Base-by-base conservation (phyloP, 1,140 invertebrate species). In the Bombus confusus region DNA sequence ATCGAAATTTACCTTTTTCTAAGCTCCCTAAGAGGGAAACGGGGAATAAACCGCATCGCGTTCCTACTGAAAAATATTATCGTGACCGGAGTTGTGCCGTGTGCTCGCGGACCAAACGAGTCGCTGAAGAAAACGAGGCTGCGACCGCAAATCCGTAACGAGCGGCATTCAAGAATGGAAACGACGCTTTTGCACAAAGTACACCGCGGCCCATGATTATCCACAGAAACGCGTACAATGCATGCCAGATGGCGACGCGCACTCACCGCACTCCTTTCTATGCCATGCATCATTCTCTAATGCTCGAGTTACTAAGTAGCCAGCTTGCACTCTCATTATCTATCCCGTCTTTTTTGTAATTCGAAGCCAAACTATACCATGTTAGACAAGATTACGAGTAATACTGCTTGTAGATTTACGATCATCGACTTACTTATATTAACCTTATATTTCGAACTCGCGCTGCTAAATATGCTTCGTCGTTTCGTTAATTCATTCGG, bases 311-410 rank as follows among this genome's bases (percentile, higher is more conserved):
- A 79, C 83, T 39, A 66, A 80, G 77, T 73, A 80, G 57, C 28
- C 78, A 85, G 52, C 69, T 68, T 85, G 83, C 15, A 69, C 59
- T 62, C 39, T 77, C 73, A 52, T 86, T 86, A 82, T 76, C 84
- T 59, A 66, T 64, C n/a, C n/a, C 1, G 10, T 5, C 28, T 10
- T 83, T 76, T 78, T 78, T 37, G 66, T n/a, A 84, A 79, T 34
- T n/a, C 13, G 25, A 57, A 28, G 57, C 5, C 15, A n/a, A n/a
- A 39, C 2, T n/a, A 10, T 37, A 15, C 28, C 0, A n/a, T 1
- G 25, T 64, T 34, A 64, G 76, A 47, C 10, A 6, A 5, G 68
- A 66, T 85, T 62, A 57, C 57, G 34, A 41, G 69, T n/a, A 10
- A 80, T 64, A 39, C 31, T 6, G 13, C 3, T 31, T 1, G 31